A percentile compares a stretch with the other conserved stretches of the same genome.
Conservation (phyloP, 2,888 invertebrate species). For the Coelinius sp. region DNA sequence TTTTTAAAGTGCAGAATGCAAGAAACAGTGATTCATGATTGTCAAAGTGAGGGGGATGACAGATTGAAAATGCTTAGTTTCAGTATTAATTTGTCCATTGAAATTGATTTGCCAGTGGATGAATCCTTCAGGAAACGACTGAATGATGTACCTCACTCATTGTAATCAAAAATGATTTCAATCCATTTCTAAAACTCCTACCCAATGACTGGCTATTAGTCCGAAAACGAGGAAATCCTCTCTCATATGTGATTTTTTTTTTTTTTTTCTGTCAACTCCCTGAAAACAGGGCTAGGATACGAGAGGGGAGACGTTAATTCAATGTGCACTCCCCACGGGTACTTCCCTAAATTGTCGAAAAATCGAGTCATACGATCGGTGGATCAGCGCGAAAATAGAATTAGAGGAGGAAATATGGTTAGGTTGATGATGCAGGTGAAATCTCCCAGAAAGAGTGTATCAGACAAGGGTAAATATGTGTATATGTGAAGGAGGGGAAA, state of each 20-base stretch:
- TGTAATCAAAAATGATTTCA: conserved; percentile 11
- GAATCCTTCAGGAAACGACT: conserved; percentile 3
- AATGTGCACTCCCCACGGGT: conserved; percentile 33
- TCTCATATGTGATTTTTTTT: conserved; percentile 47
- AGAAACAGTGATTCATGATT: conserved; percentile 8
- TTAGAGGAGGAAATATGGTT: conserved; percentile 64
- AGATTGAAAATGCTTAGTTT: neutral
- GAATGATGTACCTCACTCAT: neutral
- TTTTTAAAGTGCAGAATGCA: conserved; percentile 27
- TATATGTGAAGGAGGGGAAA: neutral
- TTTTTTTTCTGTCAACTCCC: conserved; percentile 38
- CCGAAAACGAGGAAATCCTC: conserved; percentile 59
- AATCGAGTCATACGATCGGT: conserved; percentile 66
- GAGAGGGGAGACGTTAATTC: conserved; percentile 32
- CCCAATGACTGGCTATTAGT: conserved; percentile 61
- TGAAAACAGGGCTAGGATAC: conserved; percentile 20
- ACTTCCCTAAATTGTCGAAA: conserved; percentile 63
- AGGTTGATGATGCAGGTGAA: conserved; percentile 61
- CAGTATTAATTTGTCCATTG: neutral
- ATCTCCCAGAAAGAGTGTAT: conserved; percentile 27
- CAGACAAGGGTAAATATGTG: neutral
- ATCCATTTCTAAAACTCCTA: conserved; percentile 50
- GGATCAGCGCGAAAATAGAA: conserved; percentile 64
- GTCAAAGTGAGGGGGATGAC: neutral
- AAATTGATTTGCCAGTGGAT: neutral